A percentile compares a stretch with the other conserved stretches of the same genome.
phyloP scores from a whole-genome alignment of 1,140 invertebrate species.

The Sesamia nonagrioides region DNA sequence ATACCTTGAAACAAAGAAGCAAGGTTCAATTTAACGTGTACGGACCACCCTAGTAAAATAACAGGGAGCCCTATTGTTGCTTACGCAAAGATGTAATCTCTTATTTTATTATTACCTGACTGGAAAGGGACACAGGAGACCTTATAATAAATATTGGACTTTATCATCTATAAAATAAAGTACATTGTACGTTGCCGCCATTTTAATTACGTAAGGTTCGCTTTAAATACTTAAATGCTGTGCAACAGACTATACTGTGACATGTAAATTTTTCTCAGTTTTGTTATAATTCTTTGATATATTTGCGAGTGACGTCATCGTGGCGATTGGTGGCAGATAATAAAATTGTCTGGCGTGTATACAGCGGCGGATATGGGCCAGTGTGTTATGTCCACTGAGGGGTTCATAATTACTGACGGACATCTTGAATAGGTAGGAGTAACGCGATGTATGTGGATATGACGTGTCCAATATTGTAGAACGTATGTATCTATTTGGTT shows the following conservation, averaged over 20 bases:
- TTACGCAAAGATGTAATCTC: constrained; percentile 85
- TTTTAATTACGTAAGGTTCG: constrained; percentile 43
- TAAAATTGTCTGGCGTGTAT: constrained; percentile 2
- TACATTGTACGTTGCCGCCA: constrained; percentile 17
- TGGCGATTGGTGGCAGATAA: not conserved
- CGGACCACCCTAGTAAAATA: constrained; percentile 74
- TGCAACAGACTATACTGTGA: constrained; percentile 41
- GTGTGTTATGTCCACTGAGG: constrained; percentile 33
- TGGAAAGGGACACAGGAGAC: constrained; percentile 66
- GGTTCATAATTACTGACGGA: constrained; percentile 17
- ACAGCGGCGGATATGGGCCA: constrained; percentile 32
- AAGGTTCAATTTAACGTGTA: constrained; percentile 64
- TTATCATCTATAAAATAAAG: constrained; percentile 47
- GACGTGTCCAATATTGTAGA: too few species aligned
- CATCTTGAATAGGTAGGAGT: not conserved
- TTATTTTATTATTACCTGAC: constrained; percentile 84
- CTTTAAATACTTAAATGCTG: constrained; percentile 52
- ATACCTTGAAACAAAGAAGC: constrained; percentile 45
- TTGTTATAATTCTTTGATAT: constrained; percentile 31
- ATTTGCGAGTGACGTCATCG: constrained; percentile 20
- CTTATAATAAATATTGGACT: constrained; percentile 56
- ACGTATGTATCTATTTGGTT: too few species aligned
- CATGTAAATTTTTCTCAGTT: constrained; percentile 48
- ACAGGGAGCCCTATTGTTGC: constrained; percentile 81
- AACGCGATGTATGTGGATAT: not conserved